Base-by-base conservation (phyloP, 1,140 invertebrate genomes). In the Tetragnatha versicolor region DNA sequence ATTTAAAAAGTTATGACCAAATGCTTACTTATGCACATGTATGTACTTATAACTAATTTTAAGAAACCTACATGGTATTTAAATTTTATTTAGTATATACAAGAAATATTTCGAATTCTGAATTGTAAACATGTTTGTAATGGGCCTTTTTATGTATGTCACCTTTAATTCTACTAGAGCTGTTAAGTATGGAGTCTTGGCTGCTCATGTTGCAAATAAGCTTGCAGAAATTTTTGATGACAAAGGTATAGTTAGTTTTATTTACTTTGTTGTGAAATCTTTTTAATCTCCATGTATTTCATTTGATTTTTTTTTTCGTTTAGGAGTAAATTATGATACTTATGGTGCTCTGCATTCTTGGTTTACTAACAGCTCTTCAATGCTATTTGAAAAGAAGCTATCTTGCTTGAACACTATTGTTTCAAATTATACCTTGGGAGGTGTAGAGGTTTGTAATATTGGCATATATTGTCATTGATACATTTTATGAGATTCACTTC, bases 161-260 rank as follows among this genome's bases (percentile, higher is more conserved):
- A 12, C n/a, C n/a, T n/a, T n/a, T 55, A 39, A 35, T 14, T 27
- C 10, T 60, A 58, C 7, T 58, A 79, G 76, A 17, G 65, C 76
- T 61, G 55, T 79, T 9, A 69, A 79, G 14, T 79, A 79, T 61
- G 76, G 76, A 37, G 53, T 61, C 49, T 51, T 79, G n/a, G 76
- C 76, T 79, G 65, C 76, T 60, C 76, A 79, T 79, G 49, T 79
- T 69, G 76, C 76, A 9, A 79, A 79, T 49, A 79, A 79, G 61
- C 33, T 79, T 7, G 65, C 65, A 27, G 65, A 69, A 60, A 39
- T 58, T 2, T 79, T 79, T 60, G 76, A 79, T 70, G 66, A 69
- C 20, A 79, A 69, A 79, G 76, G 76, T 79, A 68, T n/a, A 29
- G 17, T 35, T 65, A 39, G 10, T 39, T 35, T 39, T 12, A 0